phyloP scores from a whole-genome alignment of 2,797 vertebrate species.

The Megaceryle alcyon region DNA sequence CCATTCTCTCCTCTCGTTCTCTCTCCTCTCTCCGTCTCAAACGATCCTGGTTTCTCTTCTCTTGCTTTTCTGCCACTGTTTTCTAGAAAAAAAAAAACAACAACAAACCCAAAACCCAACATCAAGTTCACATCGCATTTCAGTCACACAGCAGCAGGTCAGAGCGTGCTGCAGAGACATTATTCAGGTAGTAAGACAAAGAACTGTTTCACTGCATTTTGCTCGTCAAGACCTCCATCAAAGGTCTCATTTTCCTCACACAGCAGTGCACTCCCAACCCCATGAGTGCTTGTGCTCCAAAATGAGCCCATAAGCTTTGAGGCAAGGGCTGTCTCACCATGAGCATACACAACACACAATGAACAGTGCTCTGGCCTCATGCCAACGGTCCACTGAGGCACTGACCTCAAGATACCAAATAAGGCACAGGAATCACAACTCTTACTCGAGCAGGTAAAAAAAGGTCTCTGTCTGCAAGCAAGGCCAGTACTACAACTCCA shows the following conservation, averaged over 20 bases:
- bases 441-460: not conserved
- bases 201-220: not conserved
- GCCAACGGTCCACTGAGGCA: not conserved
- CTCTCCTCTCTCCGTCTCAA: conserved; percentile 93
- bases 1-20: conserved; percentile 91
- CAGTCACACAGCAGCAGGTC: not conserved
- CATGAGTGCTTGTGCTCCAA: not conserved
- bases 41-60: conserved; percentile 94
- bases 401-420: not conserved
- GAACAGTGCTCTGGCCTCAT: not conserved
- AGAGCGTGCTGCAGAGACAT: not conserved
- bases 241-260: not conserved
- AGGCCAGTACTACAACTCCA: not conserved
- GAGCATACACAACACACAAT: not conserved
- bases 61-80: conserved; percentile 95
- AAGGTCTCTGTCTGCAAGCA: not conserved
- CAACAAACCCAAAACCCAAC: no score
- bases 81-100: conserved; percentile 78
- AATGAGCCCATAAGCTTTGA: not conserved
- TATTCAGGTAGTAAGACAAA: not conserved
- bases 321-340: not conserved
- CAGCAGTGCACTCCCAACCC: not conserved
- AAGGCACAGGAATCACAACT: not conserved
- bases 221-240: not conserved
- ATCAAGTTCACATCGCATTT: not conserved